Base-by-base conservation (phyloP, 2,888 invertebrate species). In the Drosophila paramelanica region DNA sequence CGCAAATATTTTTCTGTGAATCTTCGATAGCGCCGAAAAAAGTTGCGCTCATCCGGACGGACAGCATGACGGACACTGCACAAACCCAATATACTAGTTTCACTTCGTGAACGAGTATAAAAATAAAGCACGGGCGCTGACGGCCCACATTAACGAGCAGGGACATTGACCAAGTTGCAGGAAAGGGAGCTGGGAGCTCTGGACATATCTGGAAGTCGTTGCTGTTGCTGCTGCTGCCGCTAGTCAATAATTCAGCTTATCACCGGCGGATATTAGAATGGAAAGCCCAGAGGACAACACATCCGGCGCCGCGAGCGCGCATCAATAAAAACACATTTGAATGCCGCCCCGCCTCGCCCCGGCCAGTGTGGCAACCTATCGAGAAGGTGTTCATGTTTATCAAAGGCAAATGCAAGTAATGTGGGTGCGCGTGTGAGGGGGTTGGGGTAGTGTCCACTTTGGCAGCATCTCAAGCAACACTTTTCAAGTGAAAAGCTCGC, bases 201-300 rank as follows among this genome's bases (percentile, higher is more conserved):
- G 42, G 20, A 66, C 42, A 23, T 36, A 36, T 36, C 71, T 51
- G 45, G 45, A 55, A 38, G 38, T 53, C 42, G 14, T 31, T 3
- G 14, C 20, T 33, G 66, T 17, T 59, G 67, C 69, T 56, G 45
- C 62, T 8, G 8, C 8, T 31, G 31, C 36, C 11, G 73, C 71
- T 77, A 81, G 87, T 81, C 89, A 88, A 90, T 91, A 91, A 91
- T 90, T 91, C 90, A 90, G 89, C 84, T 90, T 90, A 91, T 91
- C 91, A 91, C 91, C 91, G 90, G 90, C 90, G 91, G 90, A 91
- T 91, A 91, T 91, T 91, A 77, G 83, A 85, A 77, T 71, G 72
- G 57, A 85, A 89, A 91, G 84, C 79, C 79, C 81, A 87, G 83
- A 87, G 89, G 90, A 90, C 87, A 89, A 89, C 79, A 86, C 73